Conservation (phyloP, 1,140 invertebrate species). For the Grapholita molesta region DNA sequence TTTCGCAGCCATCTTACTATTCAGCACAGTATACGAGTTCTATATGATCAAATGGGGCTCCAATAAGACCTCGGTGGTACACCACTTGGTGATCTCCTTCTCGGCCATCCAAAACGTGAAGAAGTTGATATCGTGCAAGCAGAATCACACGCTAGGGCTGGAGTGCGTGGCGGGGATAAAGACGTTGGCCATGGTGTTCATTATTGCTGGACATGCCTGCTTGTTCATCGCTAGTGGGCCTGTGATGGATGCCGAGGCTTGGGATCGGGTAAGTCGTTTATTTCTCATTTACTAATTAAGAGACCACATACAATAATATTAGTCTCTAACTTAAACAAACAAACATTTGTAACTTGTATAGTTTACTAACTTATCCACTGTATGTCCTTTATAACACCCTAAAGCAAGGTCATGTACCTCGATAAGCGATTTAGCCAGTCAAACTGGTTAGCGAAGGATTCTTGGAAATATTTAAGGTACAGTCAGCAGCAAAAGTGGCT, state of each 20-base stretch:
- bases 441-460: not conserved
- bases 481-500: too few species aligned
- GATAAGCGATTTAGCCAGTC: not conserved
- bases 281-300: too few species aligned
- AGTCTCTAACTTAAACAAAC: not conserved
- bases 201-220: constrained; percentile 81
- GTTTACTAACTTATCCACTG: not conserved
- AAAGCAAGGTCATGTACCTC: not conserved
- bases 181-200: constrained; percentile 81
- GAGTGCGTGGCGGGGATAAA: constrained; percentile 83
- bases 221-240: constrained; percentile 83
- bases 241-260: constrained; percentile 80
- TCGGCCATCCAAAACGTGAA: constrained; percentile 79
- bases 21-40: constrained; percentile 63
- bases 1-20: constrained; percentile 50
- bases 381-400: not conserved
- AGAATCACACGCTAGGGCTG: constrained; percentile 79
- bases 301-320: not conserved
- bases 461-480: not conserved
- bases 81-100: constrained; percentile 78
- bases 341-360: not conserved
- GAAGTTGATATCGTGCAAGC: constrained; percentile 80
- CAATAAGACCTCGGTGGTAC: constrained; percentile 36
- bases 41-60: constrained; percentile 40
- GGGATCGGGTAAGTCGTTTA: constrained; percentile 79